These are phyloP conservation scores for Charadrius vociferus DNA, from an alignment of 2,113 vertebrate genomes.

Conservation along the genomic window DNA sequence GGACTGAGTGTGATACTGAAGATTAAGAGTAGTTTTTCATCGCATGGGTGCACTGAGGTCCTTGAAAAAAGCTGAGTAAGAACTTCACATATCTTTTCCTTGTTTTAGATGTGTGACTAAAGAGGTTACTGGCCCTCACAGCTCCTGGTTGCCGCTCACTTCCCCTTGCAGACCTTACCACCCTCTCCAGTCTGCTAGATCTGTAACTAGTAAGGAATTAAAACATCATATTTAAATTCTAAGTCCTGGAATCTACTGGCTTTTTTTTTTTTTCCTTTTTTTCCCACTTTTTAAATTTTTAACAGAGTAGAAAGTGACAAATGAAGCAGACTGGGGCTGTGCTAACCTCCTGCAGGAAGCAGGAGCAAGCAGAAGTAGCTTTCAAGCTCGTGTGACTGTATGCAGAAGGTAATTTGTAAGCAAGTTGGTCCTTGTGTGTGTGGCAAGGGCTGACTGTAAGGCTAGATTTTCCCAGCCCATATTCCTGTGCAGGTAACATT, in stretches of 20 bases:
- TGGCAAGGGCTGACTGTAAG: not conserved
- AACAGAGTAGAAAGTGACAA: not conserved
- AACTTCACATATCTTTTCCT: not conserved
- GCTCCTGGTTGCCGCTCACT: not conserved
- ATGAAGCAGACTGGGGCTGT: not conserved
- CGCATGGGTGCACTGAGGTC: not conserved
- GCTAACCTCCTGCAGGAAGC: not conserved
- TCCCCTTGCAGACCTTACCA: not conserved
- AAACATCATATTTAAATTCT: not conserved
- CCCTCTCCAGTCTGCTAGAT: not conserved
- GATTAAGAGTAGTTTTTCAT: not conserved
- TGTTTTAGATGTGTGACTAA: not conserved
- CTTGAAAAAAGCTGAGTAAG: conserved; percentile 23
- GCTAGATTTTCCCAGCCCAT: not conserved
- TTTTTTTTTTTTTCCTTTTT: not conserved
- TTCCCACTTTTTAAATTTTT: not conserved
- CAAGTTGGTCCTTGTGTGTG: not conserved
- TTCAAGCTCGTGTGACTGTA: not conserved
- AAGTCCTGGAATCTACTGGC: not conserved
- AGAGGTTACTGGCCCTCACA: not conserved
- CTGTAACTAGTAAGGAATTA: not conserved
- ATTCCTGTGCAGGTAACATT: not conserved
- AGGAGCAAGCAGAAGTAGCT: not conserved
- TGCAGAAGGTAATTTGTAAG: not conserved
- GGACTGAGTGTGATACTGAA: not conserved